Evolutionary conservation across 1,140 invertebrate genomes (phyloP).

Genomic region (Zaprionus taronus): DNA sequence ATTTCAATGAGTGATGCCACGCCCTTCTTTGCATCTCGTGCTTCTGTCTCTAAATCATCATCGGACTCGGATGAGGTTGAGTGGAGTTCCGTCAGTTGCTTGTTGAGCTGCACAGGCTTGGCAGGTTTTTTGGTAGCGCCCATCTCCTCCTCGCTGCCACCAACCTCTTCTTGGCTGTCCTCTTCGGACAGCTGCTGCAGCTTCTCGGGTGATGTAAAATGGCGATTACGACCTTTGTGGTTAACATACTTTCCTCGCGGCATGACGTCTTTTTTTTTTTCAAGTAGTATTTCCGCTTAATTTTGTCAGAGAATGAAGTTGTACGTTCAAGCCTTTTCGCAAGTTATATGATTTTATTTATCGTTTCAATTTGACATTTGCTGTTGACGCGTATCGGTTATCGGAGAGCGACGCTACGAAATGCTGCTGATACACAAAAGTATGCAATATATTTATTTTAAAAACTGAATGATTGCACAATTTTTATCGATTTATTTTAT

Average conservation of each 20-base stretch:
- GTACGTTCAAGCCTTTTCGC: conserved; percentile 18
- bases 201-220: conserved; percentile 97
- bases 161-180: conserved; percentile 77
- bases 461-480: no score
- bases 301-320: conserved; percentile 30
- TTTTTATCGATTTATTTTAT: no score
- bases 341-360: conserved; percentile 18
- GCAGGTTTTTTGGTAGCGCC: conserved; percentile 32
- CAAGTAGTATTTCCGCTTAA: conserved; percentile 10
- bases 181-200: conserved; percentile 93
- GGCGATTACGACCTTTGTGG: conserved; percentile 95
- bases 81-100: conserved; percentile 30
- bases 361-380: conserved; percentile 6
- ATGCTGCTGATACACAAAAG: not conserved
- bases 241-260: conserved; percentile 92
- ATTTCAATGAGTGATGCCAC: conserved; percentile 96
- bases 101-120: conserved; percentile 44
- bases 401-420: conserved; percentile 25
- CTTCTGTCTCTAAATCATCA: conserved; percentile 86
- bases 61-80: conserved; percentile 85
- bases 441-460: no score
- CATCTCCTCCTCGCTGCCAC: conserved; percentile 23
- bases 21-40: conserved; percentile 91
- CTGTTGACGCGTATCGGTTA: conserved; percentile 2
- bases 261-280: conserved; percentile 53